Base-by-base conservation (phyloP, 1,140 invertebrate genomes). In the Drosophila pectinifera region DNA sequence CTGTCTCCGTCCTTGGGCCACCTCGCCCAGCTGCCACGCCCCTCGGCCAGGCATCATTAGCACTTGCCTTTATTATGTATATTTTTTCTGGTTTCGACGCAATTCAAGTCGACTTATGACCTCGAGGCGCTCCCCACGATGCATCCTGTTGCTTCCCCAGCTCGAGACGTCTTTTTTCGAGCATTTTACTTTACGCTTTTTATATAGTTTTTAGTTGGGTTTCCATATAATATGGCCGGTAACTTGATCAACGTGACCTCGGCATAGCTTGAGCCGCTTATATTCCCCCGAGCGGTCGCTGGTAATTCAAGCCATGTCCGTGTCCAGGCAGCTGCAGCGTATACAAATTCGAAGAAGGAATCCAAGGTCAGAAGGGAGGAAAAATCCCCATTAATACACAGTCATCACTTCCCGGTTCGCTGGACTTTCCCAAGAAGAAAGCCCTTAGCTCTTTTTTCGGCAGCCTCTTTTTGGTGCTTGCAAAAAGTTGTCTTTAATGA, bases 231-330 rank as follows among this genome's bases (percentile, higher is more conserved):
- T 70, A 62, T 55, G 48, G 22, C 18, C 18, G 26, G 74, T 77
- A 77, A 77, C 64, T 69, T 77, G 73, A 77, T 77, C 56, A 69
- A 53, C 24, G 36, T 70, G 73, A 77, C 74, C 74, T 77, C 63
- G 74, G 22, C 39, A 43, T 56, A 46, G 51, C 73, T 77, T 54
- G 73, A 77, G 26, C 68, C 73, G 57, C 36, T 57, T 46, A n/a
- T 69, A 24, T 43, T 48, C 14, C 43, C 34, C 38, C 56, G 45
- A 57, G 58, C 75, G 72, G 72, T 79, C 80, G 42, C 76, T 54
- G 70, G 80, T 76, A 84, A 83, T 49, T 79, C 73, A 83, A 83
- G 62, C 75, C 31, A 36, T 51, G 48, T 36, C 18, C 48, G 18
- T 58, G 63, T 31, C 14, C 42, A 43, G 26, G 57, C 73, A 56